Conservation (phyloP, 2,113 vertebrate species). For the Channa maculata region DNA sequence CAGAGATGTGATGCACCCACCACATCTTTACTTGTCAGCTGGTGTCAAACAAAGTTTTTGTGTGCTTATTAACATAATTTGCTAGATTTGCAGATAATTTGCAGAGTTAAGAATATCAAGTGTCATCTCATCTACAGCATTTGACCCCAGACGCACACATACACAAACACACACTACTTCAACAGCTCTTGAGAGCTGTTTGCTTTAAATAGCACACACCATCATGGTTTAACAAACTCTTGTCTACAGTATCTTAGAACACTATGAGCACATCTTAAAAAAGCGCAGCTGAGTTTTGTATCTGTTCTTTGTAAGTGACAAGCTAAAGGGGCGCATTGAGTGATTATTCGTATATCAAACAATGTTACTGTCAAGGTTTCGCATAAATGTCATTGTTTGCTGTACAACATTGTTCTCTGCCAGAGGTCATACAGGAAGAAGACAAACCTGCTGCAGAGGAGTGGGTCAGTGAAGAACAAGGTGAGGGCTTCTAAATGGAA, state of each 20-base stretch:
- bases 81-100: too few relatives aligned
- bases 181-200: slow-evolving; percentile 17
- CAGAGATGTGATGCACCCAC: too few relatives aligned
- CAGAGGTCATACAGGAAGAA: slow-evolving; percentile 51
- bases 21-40: too few relatives aligned
- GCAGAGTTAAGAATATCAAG: neutral
- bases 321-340: neutral
- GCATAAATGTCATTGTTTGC: slow-evolving; percentile 6
- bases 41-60: neutral
- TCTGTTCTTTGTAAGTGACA: neutral
- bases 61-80: neutral
- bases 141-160: neutral
- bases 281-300: neutral
- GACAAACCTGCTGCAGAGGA: slow-evolving; percentile 52
- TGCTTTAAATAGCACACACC: slow-evolving; percentile 45
- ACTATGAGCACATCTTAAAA: neutral
- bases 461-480: slow-evolving; percentile 39
- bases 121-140: neutral
- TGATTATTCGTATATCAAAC: neutral
- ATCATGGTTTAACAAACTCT: neutral
- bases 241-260: neutral
- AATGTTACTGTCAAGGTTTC: neutral
- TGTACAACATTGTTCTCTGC: neutral
- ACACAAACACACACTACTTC: slow-evolving; percentile 7
- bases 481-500: slow-evolving; percentile 1